Evolutionary conservation across 2,113 vertebrate genomes (phyloP).

Genomic region (Syngnathoides biaculeatus): DNA sequence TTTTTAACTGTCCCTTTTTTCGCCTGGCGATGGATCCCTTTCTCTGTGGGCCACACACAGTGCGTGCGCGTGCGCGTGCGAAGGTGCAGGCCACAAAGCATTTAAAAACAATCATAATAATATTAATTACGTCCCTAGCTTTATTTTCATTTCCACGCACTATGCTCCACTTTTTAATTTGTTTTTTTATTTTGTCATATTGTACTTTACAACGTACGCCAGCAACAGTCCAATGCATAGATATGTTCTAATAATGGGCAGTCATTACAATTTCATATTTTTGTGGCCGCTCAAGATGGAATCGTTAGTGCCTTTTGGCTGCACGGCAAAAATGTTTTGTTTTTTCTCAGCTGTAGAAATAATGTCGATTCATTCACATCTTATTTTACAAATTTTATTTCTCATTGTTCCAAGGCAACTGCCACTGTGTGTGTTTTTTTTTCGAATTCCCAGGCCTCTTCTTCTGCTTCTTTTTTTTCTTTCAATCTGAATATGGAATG

Average conservation of each 20-base stretch:
- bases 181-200: neutral
- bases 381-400: neutral
- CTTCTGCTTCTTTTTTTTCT: conserved; percentile 63
- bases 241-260: neutral
- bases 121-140: conserved; percentile 1
- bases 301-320: conserved; percentile 13
- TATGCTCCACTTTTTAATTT: neutral
- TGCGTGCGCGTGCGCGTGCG: conserved; percentile 22
- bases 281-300: neutral
- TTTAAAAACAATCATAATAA: conserved; percentile 29
- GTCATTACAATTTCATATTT: neutral
- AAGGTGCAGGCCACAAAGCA: conserved; percentile 26
- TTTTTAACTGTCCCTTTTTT: conserved; percentile 42
- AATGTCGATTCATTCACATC: neutral
- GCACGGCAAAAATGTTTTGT: neutral
- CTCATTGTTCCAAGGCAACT: conserved; percentile 41
- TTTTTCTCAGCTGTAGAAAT: neutral
- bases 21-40: conserved; percentile 39
- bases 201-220: conserved; percentile 5
- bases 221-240: neutral
- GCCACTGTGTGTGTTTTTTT: conserved; percentile 56
- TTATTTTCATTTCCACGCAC: neutral
- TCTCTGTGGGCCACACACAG: conserved; percentile 49
- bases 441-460: conserved; percentile 67
- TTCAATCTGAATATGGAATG: conserved; percentile 84